Percentiles rank a stretch among this genome's conserved stretches.
These are phyloP conservation scores for Acanthosepion pharaonis DNA, from an alignment of 2,888 invertebrate genomes.

Conservation along the genomic window DNA sequence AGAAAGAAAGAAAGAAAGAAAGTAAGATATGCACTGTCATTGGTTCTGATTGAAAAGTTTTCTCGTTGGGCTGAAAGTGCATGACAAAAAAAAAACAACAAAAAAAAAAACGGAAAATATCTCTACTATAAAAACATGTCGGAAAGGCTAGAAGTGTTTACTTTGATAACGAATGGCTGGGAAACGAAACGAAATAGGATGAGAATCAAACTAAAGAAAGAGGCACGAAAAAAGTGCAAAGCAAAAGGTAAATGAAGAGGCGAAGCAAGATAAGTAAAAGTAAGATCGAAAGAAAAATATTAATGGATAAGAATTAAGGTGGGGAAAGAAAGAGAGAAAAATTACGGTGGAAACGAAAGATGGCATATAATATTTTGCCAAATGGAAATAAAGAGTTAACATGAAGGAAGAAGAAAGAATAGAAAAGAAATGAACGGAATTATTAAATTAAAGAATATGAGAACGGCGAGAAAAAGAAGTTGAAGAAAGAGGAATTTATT, in stretches of 20 bases:
- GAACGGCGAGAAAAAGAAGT: not conserved
- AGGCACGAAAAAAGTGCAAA: constrained; percentile 38
- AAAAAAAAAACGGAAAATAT: not conserved
- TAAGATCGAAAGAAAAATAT: constrained; percentile 47
- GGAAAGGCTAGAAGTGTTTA: not conserved
- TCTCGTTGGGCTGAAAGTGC: not conserved
- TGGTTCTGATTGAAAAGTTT: too few relatives aligned
- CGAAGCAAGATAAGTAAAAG: not conserved
- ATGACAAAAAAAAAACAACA: not conserved
- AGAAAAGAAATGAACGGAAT: not conserved
- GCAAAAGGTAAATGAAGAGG: not conserved
- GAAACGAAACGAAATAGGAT: not conserved
- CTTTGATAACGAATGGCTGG: constrained; percentile 8
- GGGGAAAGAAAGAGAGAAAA: constrained; percentile 39
- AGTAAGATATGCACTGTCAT: not conserved
- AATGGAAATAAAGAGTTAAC: not conserved
- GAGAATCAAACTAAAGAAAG: not conserved
- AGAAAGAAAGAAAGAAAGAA: constrained; percentile 46
- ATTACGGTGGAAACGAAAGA: not conserved
- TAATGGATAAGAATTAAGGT: constrained; percentile 24
- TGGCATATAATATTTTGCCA: not conserved
- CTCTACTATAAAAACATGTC: not conserved
- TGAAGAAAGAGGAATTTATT: not conserved
- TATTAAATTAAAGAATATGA: not conserved
- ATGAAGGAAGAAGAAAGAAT: not conserved